Conservation (phyloP, 2,113 vertebrate species). For the rat (Rattus norvegicus) region GRCr8 NC_086024.1:49301001-49301500, state of each 20-base stretch:
- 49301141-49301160: not conserved
- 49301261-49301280: not conserved
- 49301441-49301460: not conserved
- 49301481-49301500: not conserved
- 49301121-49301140: not conserved
- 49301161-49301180: not conserved
- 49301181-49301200: too few species aligned
- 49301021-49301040: not conserved
- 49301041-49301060: not conserved
- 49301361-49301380: not conserved
- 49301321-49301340: not conserved
- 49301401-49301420: not conserved
- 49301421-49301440: not conserved
- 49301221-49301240: not conserved
- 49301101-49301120: not conserved
- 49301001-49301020: too few species aligned
- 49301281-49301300: not conserved
- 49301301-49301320: not conserved
- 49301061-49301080: not conserved
- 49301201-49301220: not conserved
- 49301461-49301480: not conserved
- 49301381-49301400: not conserved
- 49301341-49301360: not conserved
- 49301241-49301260: not conserved
- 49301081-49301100: not conserved